Conservation (phyloP, 2,113 vertebrate species). For the Tetrao urogallus region DNA sequence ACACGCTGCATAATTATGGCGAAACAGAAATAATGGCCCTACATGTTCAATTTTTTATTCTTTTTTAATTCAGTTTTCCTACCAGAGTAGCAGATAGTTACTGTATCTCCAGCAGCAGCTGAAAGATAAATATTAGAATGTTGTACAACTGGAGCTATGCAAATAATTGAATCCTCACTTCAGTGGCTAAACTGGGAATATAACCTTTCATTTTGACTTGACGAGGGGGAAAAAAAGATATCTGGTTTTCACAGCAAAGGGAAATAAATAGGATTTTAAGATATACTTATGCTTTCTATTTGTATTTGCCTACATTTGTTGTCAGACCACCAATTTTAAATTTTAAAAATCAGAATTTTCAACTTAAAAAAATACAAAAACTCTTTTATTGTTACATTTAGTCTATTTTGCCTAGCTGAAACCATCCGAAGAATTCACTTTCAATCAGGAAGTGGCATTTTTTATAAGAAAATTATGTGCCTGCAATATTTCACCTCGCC, state of each 20-base stretch:
- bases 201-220: slow-evolving; percentile 32
- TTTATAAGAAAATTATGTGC: slow-evolving; percentile 42
- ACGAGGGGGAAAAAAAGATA: background rate
- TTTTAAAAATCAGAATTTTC: background rate
- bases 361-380: background rate
- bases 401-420: background rate
- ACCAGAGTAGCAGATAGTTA: slow-evolving; percentile 32
- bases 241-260: background rate
- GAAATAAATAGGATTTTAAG: background rate
- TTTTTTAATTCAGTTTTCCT: slow-evolving; percentile 33
- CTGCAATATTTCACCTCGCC: slow-evolving; percentile 29
- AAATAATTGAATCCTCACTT: slow-evolving; percentile 54
- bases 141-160: slow-evolving; percentile 38
- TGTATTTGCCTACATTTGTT: background rate
- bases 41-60: background rate
- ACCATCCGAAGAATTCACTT: background rate
- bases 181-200: slow-evolving; percentile 29
- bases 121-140: slow-evolving; percentile 58
- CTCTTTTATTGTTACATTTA: background rate
- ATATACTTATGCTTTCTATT: background rate
- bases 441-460: background rate
- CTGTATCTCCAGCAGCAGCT: background rate
- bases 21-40: slow-evolving; percentile 52
- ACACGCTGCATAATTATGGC: slow-evolving; percentile 37
- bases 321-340: background rate